phyloP scores from a whole-genome alignment of 2,113 vertebrate species.

The Rhagologus leucostigma region DNA sequence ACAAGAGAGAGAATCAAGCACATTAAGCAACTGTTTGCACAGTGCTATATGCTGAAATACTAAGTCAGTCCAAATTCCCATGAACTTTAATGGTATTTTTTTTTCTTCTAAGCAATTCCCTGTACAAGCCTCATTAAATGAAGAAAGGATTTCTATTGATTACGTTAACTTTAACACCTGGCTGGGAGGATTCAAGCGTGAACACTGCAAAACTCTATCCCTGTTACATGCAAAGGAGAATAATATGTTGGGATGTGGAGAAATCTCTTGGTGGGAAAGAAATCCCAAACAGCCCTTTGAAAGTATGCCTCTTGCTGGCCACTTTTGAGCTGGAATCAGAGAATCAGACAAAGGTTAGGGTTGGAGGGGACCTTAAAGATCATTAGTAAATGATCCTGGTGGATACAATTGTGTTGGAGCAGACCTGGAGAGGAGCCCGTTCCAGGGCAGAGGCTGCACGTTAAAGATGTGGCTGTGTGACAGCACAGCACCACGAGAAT shows the following conservation, averaged over 20 bases:
- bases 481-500: neutral
- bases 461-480: neutral
- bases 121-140: neutral
- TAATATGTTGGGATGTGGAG: neutral
- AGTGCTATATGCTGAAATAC: neutral
- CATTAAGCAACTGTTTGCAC: conserved; percentile 1
- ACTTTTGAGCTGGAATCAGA: neutral
- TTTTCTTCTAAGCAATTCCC: neutral
- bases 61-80: conserved; percentile 22
- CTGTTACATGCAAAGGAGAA: neutral
- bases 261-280: neutral
- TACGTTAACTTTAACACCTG: neutral
- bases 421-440: neutral
- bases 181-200: neutral
- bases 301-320: neutral
- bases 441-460: neutral
- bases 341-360: neutral
- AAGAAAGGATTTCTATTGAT: neutral
- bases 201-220: neutral
- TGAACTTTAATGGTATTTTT: conserved; percentile 27
- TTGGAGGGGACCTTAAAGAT: neutral
- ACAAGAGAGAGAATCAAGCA: neutral
- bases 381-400: neutral
- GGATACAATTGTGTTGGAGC: neutral
- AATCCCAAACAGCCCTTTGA: neutral